Percentiles rank a stretch among this genome's conserved stretches.
phyloP scores from a whole-genome alignment of 2,113 vertebrate species.

The Aspiorhynchus laticeps region DNA sequence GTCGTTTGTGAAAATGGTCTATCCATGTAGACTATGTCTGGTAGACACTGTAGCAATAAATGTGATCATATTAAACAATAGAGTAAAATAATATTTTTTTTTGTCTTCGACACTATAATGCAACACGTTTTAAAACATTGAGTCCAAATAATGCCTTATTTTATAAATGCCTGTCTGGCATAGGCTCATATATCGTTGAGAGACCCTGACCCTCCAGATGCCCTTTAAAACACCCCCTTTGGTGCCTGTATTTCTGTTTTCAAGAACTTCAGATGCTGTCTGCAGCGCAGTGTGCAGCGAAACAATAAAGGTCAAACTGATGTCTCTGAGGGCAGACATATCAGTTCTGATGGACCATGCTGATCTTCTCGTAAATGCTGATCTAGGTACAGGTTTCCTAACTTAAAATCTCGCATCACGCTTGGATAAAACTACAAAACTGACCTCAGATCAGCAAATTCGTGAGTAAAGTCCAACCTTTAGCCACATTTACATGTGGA shows the following conservation, averaged over 20 bases:
- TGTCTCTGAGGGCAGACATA: conserved; percentile 55
- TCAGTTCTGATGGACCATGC: conserved; percentile 64
- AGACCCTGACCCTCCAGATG: conserved; percentile 1
- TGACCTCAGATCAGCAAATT: conserved; percentile 17
- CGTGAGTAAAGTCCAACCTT: conserved; percentile 10
- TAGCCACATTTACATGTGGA: conserved; percentile 3
- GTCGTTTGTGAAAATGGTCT: background rate
- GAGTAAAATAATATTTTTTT: background rate
- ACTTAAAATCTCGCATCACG: background rate
- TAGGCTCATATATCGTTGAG: background rate
- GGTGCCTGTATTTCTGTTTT: conserved; percentile 13
- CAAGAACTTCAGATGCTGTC: conserved; percentile 17
- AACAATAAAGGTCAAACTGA: conserved; percentile 60
- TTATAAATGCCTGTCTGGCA: background rate
- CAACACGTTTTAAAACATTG: background rate
- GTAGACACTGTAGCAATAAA: background rate
- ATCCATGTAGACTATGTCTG: background rate
- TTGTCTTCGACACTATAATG: too few relatives aligned
- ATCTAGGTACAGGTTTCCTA: background rate
- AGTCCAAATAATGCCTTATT: background rate
- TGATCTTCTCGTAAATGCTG: conserved; percentile 1
- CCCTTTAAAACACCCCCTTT: conserved; percentile 22
- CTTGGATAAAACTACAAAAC: background rate
- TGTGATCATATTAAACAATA: background rate
- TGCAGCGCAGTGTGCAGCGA: background rate